Conservation (phyloP, 2,797 vertebrate genomes). For the Rhadinocentrus ornatus region DNA sequence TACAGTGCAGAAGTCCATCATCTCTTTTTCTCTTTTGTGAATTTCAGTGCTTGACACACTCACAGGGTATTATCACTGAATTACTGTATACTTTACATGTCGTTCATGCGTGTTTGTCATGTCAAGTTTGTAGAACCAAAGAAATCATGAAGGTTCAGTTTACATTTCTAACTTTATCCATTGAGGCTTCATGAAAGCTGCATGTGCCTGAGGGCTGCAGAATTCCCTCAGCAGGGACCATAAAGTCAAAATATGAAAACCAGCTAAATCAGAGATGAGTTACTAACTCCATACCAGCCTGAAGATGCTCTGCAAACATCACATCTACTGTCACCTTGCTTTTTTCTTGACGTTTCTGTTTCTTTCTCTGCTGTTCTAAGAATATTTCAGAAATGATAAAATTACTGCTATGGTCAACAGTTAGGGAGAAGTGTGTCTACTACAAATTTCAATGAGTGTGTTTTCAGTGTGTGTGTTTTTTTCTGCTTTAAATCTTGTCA, state of each 20-base stretch:
- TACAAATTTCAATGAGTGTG: too few relatives aligned
- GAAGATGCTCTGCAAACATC: background rate
- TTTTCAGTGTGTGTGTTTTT: too few relatives aligned
- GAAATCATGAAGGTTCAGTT: constrained; percentile 6
- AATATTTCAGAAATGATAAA: background rate
- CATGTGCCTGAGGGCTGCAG: background rate
- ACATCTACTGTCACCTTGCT: background rate
- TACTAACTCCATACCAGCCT: background rate
- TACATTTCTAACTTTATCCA: constrained; percentile 11
- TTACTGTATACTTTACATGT: background rate
- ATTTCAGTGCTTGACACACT: background rate
- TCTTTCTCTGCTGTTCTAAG: background rate
- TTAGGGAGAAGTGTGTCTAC: background rate
- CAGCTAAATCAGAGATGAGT: background rate
- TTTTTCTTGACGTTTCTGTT: background rate
- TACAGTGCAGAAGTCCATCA: too few relatives aligned
- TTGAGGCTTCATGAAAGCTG: constrained; percentile 10
- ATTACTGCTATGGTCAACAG: background rate
- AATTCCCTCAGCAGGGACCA: constrained; percentile 4
- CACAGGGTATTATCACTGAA: background rate
- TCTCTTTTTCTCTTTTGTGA: too few relatives aligned
- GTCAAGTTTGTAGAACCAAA: background rate
- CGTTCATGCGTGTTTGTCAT: background rate
- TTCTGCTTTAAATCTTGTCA: background rate
- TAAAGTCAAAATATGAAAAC: background rate